A percentile compares a stretch with the other conserved stretches of the same genome.
phyloP scores from a whole-genome alignment of 2,888 invertebrate genomes.

The Synanthedon andrenaeformis region DNA sequence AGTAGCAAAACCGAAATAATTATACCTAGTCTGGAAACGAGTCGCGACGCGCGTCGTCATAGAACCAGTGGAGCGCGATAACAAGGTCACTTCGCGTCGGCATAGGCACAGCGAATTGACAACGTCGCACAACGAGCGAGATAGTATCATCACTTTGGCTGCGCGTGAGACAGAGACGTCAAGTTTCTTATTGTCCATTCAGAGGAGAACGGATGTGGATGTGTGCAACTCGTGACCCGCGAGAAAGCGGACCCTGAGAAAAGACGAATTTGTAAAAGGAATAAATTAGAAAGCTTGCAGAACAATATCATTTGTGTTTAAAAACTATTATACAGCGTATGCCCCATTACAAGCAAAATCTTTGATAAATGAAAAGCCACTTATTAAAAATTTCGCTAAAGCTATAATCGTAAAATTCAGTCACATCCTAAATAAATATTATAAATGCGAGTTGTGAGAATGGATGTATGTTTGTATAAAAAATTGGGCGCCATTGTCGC shows the following conservation, averaged over 20 bases:
- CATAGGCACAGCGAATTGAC: conserved; percentile 31
- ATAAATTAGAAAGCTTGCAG: conserved; percentile 50
- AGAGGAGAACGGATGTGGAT: conserved; percentile 56
- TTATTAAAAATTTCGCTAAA: too few species aligned
- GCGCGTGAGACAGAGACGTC: conserved; percentile 29
- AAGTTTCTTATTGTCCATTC: conserved; percentile 52
- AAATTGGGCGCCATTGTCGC: too few species aligned
- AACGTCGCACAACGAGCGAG: conserved; percentile 42
- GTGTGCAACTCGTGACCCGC: conserved; percentile 59
- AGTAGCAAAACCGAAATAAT: conserved; percentile 29
- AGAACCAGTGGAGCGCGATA: conserved; percentile 31
- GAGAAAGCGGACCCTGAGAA: conserved; percentile 52
- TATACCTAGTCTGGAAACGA: conserved; percentile 26
- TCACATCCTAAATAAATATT: too few species aligned
- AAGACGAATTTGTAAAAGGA: conserved; percentile 47
- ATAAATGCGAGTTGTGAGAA: too few species aligned
- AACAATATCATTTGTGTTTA: neutral
- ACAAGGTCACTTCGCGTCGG: conserved; percentile 51
- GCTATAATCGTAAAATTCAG: too few species aligned
- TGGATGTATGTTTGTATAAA: too few species aligned
- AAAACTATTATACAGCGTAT: too few species aligned
- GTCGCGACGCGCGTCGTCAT: neutral
- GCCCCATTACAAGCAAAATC: too few species aligned
- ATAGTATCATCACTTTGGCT: conserved; percentile 12
- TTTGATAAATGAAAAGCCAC: too few species aligned